Evolutionary conservation across 2,888 invertebrate genomes (phyloP), one percentile per base, ranked within the genome.

Genomic region (Cantharis lateralis): DNA sequence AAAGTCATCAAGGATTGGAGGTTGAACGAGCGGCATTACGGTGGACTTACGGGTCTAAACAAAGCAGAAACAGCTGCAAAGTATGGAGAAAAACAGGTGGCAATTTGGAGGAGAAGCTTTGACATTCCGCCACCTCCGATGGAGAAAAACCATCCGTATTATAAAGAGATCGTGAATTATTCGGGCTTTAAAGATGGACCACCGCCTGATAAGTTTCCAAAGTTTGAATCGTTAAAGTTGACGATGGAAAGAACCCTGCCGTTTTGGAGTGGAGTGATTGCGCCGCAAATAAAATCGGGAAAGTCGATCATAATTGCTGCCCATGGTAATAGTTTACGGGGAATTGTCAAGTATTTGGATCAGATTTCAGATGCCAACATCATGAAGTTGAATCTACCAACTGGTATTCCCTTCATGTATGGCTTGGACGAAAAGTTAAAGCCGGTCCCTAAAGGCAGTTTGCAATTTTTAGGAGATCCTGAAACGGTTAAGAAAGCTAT

Each of bases 11-110:
- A 93, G 84, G 93, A 95, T 10, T 96, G 96, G 96, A 91, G 96
- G 13, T 89, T 96, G 26, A 96, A 96, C 84, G 96, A 96, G 87
- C 92, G 96, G 77, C 96, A 96, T 85, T 96, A 96, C 84, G 96
- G 96, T 71, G 94, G 94, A 62, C 91, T 96, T 7, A 96, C 96
- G 11, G 96, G 96, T 1, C 90, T 95, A 78, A 95, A 96, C 85
- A 96, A 96, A 87, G 92, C 94, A 0, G 95, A 96, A 88, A 95
- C 96, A 16, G 95, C 95, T 70, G 93, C 93, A 72, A 94, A 95
- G 86, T 96, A 94, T 88, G 96, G 96, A 11, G 96, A 95, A 85
- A 93, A 93, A 70, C 94, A 95, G 90, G 95, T 94, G 10, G 93
- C 94, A 88, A 93, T 94, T 82, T 96, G 96, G 96, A 91, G 96